Evolutionary conservation across 2,888 invertebrate species (phyloP).

Genomic region (Meiosimyza platycephala): DNA sequence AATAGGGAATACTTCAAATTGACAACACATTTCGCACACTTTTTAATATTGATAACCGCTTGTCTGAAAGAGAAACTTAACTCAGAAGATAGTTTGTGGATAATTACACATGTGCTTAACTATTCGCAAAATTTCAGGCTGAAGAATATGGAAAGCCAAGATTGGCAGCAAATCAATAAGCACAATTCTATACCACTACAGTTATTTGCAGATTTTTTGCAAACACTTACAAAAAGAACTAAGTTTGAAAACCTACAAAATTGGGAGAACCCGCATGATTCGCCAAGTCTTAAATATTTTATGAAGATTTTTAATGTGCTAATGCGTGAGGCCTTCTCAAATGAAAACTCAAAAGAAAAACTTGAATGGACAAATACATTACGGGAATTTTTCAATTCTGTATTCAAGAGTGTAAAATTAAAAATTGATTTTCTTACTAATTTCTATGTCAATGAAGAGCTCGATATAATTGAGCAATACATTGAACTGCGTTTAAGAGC

Average conservation of each 20-base stretch:
- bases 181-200: slow-evolving; percentile 70
- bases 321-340: slow-evolving; percentile 44
- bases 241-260: slow-evolving; percentile 58
- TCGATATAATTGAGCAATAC: slow-evolving; percentile 57
- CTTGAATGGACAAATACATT: slow-evolving; percentile 54
- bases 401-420: slow-evolving; percentile 66
- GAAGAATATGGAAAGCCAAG: slow-evolving; percentile 35
- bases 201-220: slow-evolving; percentile 71
- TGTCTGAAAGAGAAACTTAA: slow-evolving; percentile 50
- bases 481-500: slow-evolving; percentile 70
- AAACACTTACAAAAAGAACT: slow-evolving; percentile 69
- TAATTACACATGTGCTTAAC: slow-evolving; percentile 44
- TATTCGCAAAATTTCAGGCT: slow-evolving; percentile 50
- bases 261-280: slow-evolving; percentile 49
- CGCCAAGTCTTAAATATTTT: slow-evolving; percentile 45
- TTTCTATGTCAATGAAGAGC: slow-evolving; percentile 66
- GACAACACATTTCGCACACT: slow-evolving; percentile 53
- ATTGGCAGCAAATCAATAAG: slow-evolving; percentile 62
- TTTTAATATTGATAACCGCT: slow-evolving; percentile 56
- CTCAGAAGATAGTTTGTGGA: slow-evolving; percentile 43
- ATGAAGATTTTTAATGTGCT: slow-evolving; percentile 54
- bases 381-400: slow-evolving; percentile 68
- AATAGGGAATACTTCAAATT: slow-evolving; percentile 47
- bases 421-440: slow-evolving; percentile 73
- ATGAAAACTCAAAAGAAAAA: slow-evolving; percentile 43